A percentile compares a stretch with the other conserved stretches of the same genome.
These are phyloP conservation scores for Hoplostethus atlanticus DNA, from an alignment of 2,797 vertebrate species.

Conservation along the genomic window DNA sequence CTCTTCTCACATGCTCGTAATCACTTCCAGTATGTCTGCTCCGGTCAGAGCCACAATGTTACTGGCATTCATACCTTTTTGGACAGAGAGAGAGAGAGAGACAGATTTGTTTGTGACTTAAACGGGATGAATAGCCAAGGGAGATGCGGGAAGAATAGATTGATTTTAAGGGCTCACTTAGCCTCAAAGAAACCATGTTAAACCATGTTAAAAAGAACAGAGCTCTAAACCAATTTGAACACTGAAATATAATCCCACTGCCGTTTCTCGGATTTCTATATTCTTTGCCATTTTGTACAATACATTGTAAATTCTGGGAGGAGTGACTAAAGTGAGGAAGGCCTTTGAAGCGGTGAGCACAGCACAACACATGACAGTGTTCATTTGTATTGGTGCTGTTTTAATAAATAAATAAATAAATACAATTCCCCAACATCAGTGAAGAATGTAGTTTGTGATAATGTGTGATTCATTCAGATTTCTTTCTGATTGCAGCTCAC, in stretches of 20 bases:
- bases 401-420: too few relatives aligned
- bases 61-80: conserved; percentile 48
- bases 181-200: conserved; percentile 71
- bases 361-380: conserved; percentile 2
- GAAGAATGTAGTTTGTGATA: neutral
- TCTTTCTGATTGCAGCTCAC: conserved; percentile 87
- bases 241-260: conserved; percentile 63
- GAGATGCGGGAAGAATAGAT: conserved; percentile 60
- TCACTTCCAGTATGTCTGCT: conserved; percentile 60
- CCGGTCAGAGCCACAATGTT: conserved; percentile 67
- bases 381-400: neutral
- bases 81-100: conserved; percentile 26
- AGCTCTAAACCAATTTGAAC: conserved; percentile 61
- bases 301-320: neutral
- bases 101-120: conserved; percentile 70
- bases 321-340: conserved; percentile 6
- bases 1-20: conserved; percentile 57
- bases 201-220: conserved; percentile 61
- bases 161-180: conserved; percentile 74
- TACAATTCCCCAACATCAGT: too few relatives aligned
- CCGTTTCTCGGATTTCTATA: conserved; percentile 32
- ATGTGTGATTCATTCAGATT: conserved; percentile 9
- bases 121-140: conserved; percentile 60
- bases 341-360: neutral
- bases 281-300: conserved; percentile 25